A percentile compares a stretch with the other conserved stretches of the same genome.
Evolutionary conservation across 2,888 invertebrate species (phyloP).

Genomic region (Tholera decimalis): DNA sequence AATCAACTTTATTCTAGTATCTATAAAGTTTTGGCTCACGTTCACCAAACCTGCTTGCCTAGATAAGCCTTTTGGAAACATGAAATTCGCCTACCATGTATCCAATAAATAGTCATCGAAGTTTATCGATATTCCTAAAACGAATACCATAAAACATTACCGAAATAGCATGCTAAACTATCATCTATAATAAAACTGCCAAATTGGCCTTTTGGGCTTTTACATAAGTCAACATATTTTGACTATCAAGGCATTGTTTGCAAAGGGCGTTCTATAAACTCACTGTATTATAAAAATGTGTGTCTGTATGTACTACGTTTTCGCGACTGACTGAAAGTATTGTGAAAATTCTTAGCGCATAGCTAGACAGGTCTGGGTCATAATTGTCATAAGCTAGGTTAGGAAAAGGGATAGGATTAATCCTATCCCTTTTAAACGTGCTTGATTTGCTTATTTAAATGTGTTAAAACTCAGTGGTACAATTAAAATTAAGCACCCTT

Average conservation of each 20-base stretch:
- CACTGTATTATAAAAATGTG: no score
- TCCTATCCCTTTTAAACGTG: background rate
- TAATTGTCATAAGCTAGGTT: background rate
- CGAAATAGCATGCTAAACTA: slow-evolving; percentile 23
- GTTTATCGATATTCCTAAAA: background rate
- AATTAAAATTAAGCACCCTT: no score
- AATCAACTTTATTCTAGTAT: background rate
- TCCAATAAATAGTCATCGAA: background rate
- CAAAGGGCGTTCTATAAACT: slow-evolving; percentile 23
- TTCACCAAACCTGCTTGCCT: background rate
- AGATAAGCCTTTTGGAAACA: background rate
- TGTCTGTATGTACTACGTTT: background rate
- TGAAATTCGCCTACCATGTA: background rate
- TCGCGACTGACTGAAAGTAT: background rate
- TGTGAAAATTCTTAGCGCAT: background rate
- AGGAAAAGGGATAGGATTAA: background rate
- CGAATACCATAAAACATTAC: slow-evolving; percentile 13
- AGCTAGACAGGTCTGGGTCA: background rate
- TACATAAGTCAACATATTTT: slow-evolving; percentile 17
- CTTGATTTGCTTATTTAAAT: no score
- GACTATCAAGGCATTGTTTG: slow-evolving; percentile 27
- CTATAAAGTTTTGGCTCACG: background rate
- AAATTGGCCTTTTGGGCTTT: slow-evolving; percentile 9
- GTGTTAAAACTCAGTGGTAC: no score
- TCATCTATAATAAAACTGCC: slow-evolving; percentile 17